Base-by-base conservation (phyloP, 2,888 invertebrate species). In the Nemoura dubitans region DNA sequence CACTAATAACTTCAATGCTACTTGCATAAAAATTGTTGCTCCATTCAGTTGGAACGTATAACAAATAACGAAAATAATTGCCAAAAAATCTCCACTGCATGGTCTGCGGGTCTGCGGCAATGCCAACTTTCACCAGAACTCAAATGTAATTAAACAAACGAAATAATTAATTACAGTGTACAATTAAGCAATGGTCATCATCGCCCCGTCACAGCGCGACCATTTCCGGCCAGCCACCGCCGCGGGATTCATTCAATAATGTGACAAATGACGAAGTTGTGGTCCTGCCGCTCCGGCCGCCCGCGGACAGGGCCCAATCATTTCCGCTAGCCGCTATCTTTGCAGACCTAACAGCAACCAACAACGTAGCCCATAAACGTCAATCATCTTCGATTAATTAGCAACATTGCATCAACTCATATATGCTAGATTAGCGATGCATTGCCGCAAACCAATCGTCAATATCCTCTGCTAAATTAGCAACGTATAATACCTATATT, bases 131-230 rank as follows among this genome's bases (percentile, higher is more conserved):
- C 59, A 59, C 59, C 59, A 21, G 21, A 1, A 59, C 59, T 21
- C 1, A 59, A 59, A 59, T 59, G 21, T 59, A 59, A 59, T 59
- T 21, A 59, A 59, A 59, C 59, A 59, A 59, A 59, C 59, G 59
- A 59, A 59, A 59, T 59, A 59, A 59, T 59, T 59, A 59, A 59
- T 59, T 59, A 59, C 59, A 59, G 59, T 3, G 59, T 7, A 59
- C 59, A 59, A 59, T 59, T 59, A 59, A 1, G 59, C 59, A 59
- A 59, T 59, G 59, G 59, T 59, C 59, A 59, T 59, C 59, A 59
- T 59, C 59, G 21, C 59, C 3, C 6, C 59, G 59, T 10, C 59
- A 59, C 59, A 59, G 59, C 59, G 21, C 14, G 59, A 21, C 59
- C 59, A 59, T 59, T 16, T 59, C 59, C 59, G 59, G 21, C 59